A percentile compares a stretch with the other conserved stretches of the same genome.
phyloP scores from a whole-genome alignment of 1,140 invertebrate genomes.

The Solenopsis invicta region DNA sequence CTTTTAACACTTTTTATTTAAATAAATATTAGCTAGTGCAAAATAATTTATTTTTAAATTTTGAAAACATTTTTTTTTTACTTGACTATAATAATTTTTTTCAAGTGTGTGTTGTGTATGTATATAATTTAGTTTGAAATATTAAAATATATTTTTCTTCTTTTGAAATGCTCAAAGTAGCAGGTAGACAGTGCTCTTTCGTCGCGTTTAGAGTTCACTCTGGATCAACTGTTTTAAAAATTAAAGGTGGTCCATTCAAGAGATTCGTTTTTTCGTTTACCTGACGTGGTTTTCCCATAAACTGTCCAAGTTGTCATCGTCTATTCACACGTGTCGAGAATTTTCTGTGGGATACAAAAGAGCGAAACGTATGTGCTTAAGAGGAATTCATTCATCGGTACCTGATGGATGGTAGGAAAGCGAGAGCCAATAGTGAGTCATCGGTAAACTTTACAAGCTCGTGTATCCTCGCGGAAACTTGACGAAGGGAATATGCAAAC shows the following conservation, averaged over 20 bases:
- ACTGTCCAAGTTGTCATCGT: not conserved
- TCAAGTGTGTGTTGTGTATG: too few relatives aligned
- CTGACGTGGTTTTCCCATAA: not conserved
- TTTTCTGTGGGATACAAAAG: not conserved
- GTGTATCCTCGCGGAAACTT: not conserved
- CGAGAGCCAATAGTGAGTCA: not conserved
- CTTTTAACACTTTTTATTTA: too few relatives aligned
- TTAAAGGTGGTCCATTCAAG: not conserved
- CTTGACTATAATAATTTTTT: too few relatives aligned
- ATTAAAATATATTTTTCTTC: not conserved
- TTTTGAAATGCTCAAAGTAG: not conserved
- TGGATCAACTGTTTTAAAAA: not conserved
- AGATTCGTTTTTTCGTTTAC: slow-evolving; percentile 13
- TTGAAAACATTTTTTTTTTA: too few relatives aligned
- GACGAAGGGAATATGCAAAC: not conserved
- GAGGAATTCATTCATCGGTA: not conserved
- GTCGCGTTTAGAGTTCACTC: not conserved
- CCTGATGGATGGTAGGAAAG: not conserved
- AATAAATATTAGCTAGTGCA: too few relatives aligned
- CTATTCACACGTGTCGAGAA: not conserved
- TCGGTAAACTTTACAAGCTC: not conserved
- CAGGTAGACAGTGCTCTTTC: not conserved
- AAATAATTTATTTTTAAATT: too few relatives aligned
- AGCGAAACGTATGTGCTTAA: not conserved
- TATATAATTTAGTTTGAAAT: not conserved